phyloP scores from a whole-genome alignment of 2,888 invertebrate genomes.

The Hoplodrina ambigua region DNA sequence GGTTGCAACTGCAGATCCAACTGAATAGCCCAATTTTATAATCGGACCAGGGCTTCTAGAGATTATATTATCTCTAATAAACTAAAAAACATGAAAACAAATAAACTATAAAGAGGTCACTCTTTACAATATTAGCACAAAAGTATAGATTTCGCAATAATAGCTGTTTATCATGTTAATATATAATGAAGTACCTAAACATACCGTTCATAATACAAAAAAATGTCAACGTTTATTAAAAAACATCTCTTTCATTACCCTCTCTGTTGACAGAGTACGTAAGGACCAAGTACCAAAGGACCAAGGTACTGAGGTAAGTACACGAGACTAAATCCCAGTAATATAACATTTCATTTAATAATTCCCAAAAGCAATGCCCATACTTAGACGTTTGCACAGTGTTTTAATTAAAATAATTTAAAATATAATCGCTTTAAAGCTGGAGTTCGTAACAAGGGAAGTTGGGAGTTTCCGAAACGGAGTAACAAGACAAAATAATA shows the following conservation, averaged over 20 bases:
- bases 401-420: conserved; percentile 90
- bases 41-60: no score
- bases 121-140: no score
- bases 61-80: no score
- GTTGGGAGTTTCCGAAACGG: conserved; percentile 85
- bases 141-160: not conserved
- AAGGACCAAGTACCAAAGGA: conserved; percentile 23
- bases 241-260: conserved; percentile 10
- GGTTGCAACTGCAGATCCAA: no score
- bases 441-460: conserved; percentile 87
- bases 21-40: no score
- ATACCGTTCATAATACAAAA: not conserved
- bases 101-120: no score
- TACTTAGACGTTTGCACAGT: conserved; percentile 84
- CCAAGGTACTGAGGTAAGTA: conserved; percentile 17
- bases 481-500: conserved; percentile 90
- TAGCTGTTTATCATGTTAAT: not conserved
- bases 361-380: conserved; percentile 71
- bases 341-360: conserved; percentile 73
- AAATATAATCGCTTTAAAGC: conserved; percentile 90
- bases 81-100: no score
- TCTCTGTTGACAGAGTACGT: conserved; percentile 23
- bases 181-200: not conserved
- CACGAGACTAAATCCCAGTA: conserved; percentile 28
- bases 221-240: conserved; percentile 29